A percentile compares a stretch with the other conserved stretches of the same genome.
Conservation (phyloP, 2,888 invertebrate species). For the Caenorhabditis zanzibari region DNA sequence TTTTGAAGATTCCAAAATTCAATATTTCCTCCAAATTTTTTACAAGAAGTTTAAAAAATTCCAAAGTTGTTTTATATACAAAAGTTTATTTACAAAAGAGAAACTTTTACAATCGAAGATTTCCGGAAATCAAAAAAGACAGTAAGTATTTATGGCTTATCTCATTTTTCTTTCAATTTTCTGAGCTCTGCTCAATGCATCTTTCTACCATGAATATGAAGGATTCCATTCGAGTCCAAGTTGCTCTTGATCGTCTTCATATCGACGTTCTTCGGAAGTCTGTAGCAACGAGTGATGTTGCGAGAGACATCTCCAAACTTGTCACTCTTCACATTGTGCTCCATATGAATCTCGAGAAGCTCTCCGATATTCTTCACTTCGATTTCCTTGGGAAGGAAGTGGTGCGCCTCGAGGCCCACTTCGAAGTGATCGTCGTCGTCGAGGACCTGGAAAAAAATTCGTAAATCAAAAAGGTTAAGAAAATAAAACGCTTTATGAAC, state of each 20-base stretch:
- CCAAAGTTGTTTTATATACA: constrained; percentile 33
- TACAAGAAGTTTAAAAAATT: no score
- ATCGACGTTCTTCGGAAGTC: constrained; percentile 65
- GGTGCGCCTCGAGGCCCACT: constrained; percentile 78
- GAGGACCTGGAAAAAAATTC: constrained; percentile 65
- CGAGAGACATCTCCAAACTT: constrained; percentile 60
- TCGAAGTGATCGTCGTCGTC: constrained; percentile 78
- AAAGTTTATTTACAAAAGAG: constrained; percentile 52
- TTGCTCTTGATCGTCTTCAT: constrained; percentile 68
- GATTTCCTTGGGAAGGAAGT: constrained; percentile 79
- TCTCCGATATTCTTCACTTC: constrained; percentile 73
- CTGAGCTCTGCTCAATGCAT: constrained; percentile 36
- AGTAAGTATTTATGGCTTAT: background rate
- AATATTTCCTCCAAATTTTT: no score
- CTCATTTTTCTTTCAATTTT: no score
- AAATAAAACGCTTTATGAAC: no score
- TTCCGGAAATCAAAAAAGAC: constrained; percentile 27
- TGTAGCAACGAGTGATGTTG: constrained; percentile 64
- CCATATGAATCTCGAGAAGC: constrained; percentile 66
- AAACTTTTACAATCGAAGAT: background rate
- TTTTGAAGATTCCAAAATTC: no score
- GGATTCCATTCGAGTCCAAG: constrained; percentile 62
- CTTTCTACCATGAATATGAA: constrained; percentile 61
- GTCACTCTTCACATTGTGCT: constrained; percentile 56
- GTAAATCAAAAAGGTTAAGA: no score